A percentile compares a stretch with the other conserved stretches of the same genome.
Conservation (phyloP, 1,140 invertebrate genomes). For the Drosophila erecta region DNA sequence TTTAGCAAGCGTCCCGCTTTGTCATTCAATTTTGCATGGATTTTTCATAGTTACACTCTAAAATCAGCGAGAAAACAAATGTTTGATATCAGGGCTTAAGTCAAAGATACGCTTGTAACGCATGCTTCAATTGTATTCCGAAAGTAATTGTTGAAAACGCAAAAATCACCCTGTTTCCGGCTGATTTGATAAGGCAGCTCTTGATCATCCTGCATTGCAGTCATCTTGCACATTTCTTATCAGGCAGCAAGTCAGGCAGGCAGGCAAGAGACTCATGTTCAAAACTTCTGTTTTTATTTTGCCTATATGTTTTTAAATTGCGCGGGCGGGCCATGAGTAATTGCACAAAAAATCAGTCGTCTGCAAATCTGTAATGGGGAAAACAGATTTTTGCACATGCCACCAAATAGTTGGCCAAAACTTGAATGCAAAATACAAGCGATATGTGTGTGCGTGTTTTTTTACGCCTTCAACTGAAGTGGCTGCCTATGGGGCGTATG, state of each 20-base stretch:
- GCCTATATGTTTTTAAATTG: constrained; percentile 1
- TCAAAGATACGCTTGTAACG: too few species aligned
- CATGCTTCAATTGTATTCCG: too few species aligned
- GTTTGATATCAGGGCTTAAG: too few species aligned
- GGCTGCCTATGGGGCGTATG: constrained; percentile 60
- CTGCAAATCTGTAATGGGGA: constrained; percentile 17
- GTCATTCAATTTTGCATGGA: neutral
- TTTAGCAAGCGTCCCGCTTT: neutral
- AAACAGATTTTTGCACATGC: constrained; percentile 48
- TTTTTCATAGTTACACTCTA: neutral
- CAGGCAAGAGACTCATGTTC: constrained; percentile 23
- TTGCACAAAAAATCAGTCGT: constrained; percentile 31
- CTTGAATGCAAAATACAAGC: constrained; percentile 42
- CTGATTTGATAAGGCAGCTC: constrained; percentile 12
- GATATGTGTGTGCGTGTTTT: constrained; percentile 16
- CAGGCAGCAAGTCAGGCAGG: constrained; percentile 4
- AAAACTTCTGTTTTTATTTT: constrained; percentile 1
- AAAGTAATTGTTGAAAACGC: too few species aligned
- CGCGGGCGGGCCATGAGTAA: constrained; percentile 32
- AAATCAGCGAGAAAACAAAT: too few species aligned
- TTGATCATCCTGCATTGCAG: neutral
- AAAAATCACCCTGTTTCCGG: constrained; percentile 1
- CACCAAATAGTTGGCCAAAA: constrained; percentile 48
- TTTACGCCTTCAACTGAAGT: constrained; percentile 31
- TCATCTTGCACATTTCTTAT: constrained; percentile 35